Evolutionary conservation across 2,888 invertebrate species (phyloP).

Genomic region (Formica aserva): DNA sequence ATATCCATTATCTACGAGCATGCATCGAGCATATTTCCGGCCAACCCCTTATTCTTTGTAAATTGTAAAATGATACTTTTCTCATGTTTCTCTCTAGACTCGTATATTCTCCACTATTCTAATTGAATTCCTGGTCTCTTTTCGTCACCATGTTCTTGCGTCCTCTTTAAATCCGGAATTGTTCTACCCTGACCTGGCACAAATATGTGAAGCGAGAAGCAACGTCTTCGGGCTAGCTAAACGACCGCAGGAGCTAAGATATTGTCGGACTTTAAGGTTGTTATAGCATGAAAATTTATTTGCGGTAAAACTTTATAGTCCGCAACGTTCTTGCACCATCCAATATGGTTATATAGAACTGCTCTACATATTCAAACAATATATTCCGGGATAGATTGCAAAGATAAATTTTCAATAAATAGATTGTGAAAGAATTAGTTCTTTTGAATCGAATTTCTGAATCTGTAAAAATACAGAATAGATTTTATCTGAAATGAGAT

Average conservation of each 20-base stretch:
- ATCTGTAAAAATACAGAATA: background rate
- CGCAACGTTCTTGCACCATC: background rate
- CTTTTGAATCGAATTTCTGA: background rate
- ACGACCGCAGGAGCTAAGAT: slow-evolving; percentile 31
- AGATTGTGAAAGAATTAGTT: background rate
- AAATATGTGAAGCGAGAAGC: background rate
- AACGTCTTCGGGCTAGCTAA: slow-evolving; percentile 1
- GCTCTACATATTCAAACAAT: background rate
- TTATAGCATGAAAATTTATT: slow-evolving; percentile 42
- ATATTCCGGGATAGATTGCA: background rate
- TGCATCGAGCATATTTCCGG: slow-evolving; percentile 9
- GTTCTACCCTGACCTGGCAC: background rate
- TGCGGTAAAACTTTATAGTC: slow-evolving; percentile 18
- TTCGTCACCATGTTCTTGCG: background rate
- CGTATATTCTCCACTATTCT: background rate
- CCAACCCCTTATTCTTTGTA: background rate
- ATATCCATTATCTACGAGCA: slow-evolving; percentile 21
- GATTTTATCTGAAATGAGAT: slow-evolving; percentile 3
- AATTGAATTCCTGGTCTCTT: background rate
- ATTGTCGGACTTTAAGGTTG: background rate
- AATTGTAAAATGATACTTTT: background rate
- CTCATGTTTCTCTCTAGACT: background rate
- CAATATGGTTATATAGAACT: background rate
- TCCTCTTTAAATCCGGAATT: slow-evolving; percentile 16
- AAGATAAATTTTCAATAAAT: background rate